Percentiles rank a stretch among this genome's conserved stretches.
phyloP scores from a whole-genome alignment of 1,140 invertebrate genomes.

The Argopecten irradians region DNA sequence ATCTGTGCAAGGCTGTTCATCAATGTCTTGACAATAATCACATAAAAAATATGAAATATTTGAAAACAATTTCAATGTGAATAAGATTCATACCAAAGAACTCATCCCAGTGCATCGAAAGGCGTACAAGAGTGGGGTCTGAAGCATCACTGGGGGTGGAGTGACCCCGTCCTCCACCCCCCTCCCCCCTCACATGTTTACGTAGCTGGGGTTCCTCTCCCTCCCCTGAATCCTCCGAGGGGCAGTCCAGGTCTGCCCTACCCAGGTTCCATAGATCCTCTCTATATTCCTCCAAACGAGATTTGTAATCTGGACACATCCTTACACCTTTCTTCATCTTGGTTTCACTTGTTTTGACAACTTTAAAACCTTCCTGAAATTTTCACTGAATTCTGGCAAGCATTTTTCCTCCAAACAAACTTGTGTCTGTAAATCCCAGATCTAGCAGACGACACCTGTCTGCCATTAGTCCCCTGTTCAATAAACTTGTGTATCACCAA shows the following conservation, averaged over 20 bases:
- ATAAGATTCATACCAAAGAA: not conserved
- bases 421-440: not conserved
- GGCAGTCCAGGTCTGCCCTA: not conserved
- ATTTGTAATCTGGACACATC: not conserved
- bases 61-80: no score
- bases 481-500: not conserved
- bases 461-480: not conserved
- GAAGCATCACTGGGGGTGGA: not conserved
- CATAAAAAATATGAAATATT: no score
- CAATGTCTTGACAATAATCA: no score
- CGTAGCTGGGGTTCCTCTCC: not conserved
- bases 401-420: not conserved
- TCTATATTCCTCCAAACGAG: not conserved
- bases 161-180: not conserved
- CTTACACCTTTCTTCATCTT: conserved; percentile 22
- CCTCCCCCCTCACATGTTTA: conserved; percentile 13
- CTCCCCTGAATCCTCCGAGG: not conserved
- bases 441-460: not conserved
- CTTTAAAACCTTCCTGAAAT: not conserved
- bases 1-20: no score
- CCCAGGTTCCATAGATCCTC: not conserved
- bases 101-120: conserved; percentile 10
- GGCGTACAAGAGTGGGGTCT: conserved; percentile 5
- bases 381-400: not conserved
- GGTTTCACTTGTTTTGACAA: not conserved